Percentiles rank a stretch among this genome's conserved stretches.
Conservation (phyloP, 2,797 vertebrate species). For the Vespertilio murinus region DNA sequence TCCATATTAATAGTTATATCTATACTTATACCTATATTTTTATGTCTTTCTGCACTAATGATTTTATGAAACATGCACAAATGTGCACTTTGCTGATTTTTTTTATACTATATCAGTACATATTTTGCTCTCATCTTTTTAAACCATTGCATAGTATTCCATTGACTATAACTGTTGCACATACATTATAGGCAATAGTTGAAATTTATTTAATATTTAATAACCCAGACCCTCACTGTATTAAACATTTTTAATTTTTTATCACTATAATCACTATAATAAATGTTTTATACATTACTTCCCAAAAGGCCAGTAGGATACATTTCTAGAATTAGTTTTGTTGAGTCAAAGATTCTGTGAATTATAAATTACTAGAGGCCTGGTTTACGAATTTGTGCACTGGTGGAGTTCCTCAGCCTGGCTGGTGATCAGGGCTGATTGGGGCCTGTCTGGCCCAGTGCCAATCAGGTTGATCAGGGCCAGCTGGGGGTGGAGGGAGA, state of each 20-base stretch:
- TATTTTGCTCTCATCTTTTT: background rate
- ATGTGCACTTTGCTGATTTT: background rate
- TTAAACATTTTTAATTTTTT: constrained; percentile 41
- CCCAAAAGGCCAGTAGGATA: background rate
- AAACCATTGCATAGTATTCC: background rate
- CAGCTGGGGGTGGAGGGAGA: no score
- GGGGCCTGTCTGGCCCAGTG: no score
- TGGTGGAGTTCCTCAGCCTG: no score
- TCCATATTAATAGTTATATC: background rate
- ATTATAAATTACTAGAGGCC: background rate
- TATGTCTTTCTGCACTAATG: background rate
- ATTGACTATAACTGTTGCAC: background rate
- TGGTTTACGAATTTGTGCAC: no score
- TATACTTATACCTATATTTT: background rate
- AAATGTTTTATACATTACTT: background rate
- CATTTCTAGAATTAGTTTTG: constrained; percentile 25
- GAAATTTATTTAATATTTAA: background rate
- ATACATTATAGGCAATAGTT: background rate
- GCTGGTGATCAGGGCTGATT: no score
- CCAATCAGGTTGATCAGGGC: no score
- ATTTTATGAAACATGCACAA: background rate
- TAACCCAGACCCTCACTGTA: background rate
- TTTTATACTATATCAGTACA: background rate
- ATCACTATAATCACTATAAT: background rate
- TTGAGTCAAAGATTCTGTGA: constrained; percentile 15